phyloP scores from a whole-genome alignment of 2,797 vertebrate species.

The Helicolenus hilgendorfi region DNA sequence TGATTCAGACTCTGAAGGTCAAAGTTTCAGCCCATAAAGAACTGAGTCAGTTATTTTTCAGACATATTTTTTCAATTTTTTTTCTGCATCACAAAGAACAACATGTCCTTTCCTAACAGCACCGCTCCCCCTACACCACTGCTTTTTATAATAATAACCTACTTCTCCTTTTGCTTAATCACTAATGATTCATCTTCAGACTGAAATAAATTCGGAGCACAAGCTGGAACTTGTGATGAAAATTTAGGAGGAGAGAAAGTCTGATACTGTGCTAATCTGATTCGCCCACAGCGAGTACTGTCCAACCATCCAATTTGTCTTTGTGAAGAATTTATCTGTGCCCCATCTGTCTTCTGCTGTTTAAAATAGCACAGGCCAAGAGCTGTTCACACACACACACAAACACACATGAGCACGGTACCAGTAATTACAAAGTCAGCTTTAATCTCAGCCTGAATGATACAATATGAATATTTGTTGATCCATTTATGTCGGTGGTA shows the following conservation, averaged over 20 bases:
- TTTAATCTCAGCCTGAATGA: background rate
- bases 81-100: background rate
- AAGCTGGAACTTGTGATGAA: background rate
- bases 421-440: background rate
- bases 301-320: slow-evolving; percentile 48
- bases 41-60: background rate
- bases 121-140: background rate
- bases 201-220: slow-evolving; percentile 21
- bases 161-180: slow-evolving; percentile 2
- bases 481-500: background rate
- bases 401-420: background rate
- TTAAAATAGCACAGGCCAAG: slow-evolving; percentile 56
- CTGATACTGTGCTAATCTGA: slow-evolving; percentile 37
- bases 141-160: background rate
- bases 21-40: background rate
- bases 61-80: too few species aligned
- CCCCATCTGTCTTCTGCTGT: slow-evolving; percentile 61
- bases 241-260: background rate
- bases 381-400: slow-evolving; percentile 5
- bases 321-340: slow-evolving; percentile 52
- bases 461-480: background rate
- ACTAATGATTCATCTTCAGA: background rate
- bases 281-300: slow-evolving; percentile 46
- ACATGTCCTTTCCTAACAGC: background rate
- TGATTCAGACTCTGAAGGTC: background rate